phyloP scores from a whole-genome alignment of 2,113 vertebrate species.

The Labrus mixtus region DNA sequence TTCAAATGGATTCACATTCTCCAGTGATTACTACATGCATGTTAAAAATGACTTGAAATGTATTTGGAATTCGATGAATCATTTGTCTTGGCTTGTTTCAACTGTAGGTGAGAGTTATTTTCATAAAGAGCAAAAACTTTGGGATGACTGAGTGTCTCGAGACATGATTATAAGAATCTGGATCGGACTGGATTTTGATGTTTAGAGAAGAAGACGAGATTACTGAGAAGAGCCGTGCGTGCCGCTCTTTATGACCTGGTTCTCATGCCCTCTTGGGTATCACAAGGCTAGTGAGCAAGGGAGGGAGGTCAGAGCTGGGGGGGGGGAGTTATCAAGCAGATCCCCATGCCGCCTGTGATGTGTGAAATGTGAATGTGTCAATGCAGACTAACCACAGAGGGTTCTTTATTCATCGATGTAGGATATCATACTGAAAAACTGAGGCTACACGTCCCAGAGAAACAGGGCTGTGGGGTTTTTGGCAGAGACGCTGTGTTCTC shows the following conservation, averaged over 20 bases:
- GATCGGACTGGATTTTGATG: not conserved
- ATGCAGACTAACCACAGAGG: too few relatives aligned
- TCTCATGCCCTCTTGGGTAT: not conserved
- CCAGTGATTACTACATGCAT: too few relatives aligned
- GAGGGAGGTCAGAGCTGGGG: not conserved
- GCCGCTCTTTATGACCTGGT: not conserved
- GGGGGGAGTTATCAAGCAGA: not conserved
- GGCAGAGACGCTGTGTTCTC: too few relatives aligned
- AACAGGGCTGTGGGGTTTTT: too few relatives aligned
- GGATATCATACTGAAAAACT: not conserved
- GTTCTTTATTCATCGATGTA: not conserved
- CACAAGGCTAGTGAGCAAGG: not conserved
- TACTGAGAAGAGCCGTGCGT: not conserved
- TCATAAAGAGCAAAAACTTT: too few relatives aligned
- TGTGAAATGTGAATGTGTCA: not conserved
- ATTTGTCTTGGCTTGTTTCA: too few relatives aligned
- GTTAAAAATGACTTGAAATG: too few relatives aligned
- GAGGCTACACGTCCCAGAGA: not conserved
- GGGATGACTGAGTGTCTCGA: too few relatives aligned
- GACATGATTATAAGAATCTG: too few relatives aligned
- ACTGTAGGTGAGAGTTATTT: too few relatives aligned
- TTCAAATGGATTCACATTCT: too few relatives aligned
- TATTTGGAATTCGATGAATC: too few relatives aligned
- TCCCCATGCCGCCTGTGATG: not conserved
- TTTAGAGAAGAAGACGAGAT: not conserved